A percentile compares a stretch with the other conserved stretches of the same genome.
These are phyloP conservation scores for Mesorhabditis spiculigera DNA, from an alignment of 2,888 invertebrate species.

Conservation along the genomic window DNA sequence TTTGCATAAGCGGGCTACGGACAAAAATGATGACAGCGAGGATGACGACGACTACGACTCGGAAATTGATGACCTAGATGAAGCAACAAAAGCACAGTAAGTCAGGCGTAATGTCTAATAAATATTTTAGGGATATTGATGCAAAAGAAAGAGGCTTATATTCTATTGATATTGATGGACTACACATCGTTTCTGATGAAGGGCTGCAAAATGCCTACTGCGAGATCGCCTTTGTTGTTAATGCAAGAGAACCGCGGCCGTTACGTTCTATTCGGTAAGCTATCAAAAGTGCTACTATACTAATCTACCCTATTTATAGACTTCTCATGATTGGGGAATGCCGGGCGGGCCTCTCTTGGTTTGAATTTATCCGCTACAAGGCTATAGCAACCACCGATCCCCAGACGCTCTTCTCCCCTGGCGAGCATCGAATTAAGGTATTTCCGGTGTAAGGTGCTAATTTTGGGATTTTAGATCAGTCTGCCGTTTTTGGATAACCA, in stretches of 20 bases:
- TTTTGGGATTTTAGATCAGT: conserved; percentile 10
- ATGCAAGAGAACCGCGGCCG: conserved; percentile 26
- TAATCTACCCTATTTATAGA: not conserved
- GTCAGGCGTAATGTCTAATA: not conserved
- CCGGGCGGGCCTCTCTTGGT: conserved; percentile 38
- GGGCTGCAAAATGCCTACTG: conserved; percentile 31
- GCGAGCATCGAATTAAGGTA: conserved; percentile 29
- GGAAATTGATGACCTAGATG: conserved; percentile 28
- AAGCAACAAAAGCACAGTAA: not conserved
- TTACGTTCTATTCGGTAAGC: conserved; percentile 22
- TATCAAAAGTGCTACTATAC: not conserved
- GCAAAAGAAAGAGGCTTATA: not conserved
- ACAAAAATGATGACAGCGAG: conserved; percentile 40
- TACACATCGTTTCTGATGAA: not conserved
- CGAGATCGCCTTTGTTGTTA: conserved; percentile 30
- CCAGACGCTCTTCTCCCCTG: conserved; percentile 28
- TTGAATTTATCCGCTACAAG: conserved; percentile 47
- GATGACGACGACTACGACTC: conserved; percentile 44
- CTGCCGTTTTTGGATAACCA: conserved; percentile 42
- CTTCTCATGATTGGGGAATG: conserved; percentile 35
- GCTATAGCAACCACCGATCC: conserved; percentile 29
- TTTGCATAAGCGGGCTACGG: conserved; percentile 24
- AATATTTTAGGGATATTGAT: not conserved
- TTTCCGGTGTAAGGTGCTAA: not conserved
- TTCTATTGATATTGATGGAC: not conserved